These are phyloP conservation scores for Rhea americana DNA, from an alignment of 2,113 vertebrate genomes.

Conservation along the genomic window DNA sequence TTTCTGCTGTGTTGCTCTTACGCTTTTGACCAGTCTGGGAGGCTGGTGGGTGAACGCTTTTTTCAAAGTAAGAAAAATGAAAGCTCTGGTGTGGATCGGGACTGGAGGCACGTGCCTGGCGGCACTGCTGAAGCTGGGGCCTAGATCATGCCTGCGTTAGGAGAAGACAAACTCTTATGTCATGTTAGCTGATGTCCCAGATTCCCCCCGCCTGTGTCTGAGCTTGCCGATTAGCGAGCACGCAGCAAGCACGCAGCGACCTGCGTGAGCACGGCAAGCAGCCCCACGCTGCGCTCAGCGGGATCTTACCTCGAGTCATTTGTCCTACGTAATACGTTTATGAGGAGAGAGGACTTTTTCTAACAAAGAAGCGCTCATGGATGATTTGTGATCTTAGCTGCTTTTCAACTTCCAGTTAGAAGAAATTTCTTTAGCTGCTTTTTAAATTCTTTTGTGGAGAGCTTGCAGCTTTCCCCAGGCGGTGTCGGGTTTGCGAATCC, in stretches of 20 bases:
- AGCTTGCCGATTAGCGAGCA: too few species aligned
- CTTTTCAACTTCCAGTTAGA: not conserved
- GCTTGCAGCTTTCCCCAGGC: not conserved
- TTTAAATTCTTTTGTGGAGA: not conserved
- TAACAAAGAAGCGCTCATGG: rapidly evolving
- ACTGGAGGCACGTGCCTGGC: not conserved
- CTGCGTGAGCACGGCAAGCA: too few species aligned
- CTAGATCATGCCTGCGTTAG: not conserved
- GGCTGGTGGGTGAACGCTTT: not conserved
- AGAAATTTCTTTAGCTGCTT: too few species aligned
- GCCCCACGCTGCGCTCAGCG: too few species aligned
- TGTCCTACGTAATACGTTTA: too few species aligned
- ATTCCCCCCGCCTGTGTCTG: not conserved
- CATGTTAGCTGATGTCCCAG: not conserved
- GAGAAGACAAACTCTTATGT: not conserved
- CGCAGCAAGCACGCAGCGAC: too few species aligned
- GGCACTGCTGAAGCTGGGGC: too few species aligned
- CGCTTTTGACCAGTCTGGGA: not conserved
- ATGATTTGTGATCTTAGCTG: not conserved
- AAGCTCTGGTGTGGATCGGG: not conserved
- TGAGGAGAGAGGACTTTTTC: not conserved
- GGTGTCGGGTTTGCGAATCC: rapidly evolving
- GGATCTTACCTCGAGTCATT: not conserved
- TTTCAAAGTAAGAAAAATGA: not conserved
- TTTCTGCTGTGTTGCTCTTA: not conserved